Evolutionary conservation across 2,113 vertebrate genomes (phyloP).

Genomic region (Pachypanchax playfairii): DNA sequence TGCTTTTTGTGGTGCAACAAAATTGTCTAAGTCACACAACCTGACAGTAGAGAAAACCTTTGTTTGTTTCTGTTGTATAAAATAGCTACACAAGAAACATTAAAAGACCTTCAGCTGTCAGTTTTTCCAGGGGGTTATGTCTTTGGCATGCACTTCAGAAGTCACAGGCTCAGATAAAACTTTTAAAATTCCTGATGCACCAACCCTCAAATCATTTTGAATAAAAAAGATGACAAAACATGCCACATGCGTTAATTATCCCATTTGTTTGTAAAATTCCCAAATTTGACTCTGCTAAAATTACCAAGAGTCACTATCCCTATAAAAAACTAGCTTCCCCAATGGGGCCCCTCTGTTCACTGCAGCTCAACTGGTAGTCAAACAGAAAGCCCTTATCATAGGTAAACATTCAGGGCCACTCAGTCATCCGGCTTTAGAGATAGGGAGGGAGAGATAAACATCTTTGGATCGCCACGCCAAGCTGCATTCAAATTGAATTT

Average conservation of each 20-base stretch:
- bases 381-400: constrained; percentile 71
- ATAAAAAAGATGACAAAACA: background rate
- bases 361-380: constrained; percentile 60
- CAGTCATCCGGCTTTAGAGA: constrained; percentile 61
- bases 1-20: too few relatives aligned
- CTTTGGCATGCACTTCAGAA: background rate
- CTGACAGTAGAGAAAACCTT: too few relatives aligned
- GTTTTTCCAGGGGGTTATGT: too few relatives aligned
- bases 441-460: constrained; percentile 65
- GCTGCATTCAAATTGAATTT: constrained; percentile 71
- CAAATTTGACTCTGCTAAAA: constrained; percentile 1
- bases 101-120: too few relatives aligned
- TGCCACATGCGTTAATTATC: constrained; percentile 1
- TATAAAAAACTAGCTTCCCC: constrained; percentile 38
- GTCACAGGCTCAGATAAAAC: background rate
- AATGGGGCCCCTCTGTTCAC: constrained; percentile 49
- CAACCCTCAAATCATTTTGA: background rate
- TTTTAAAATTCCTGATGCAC: background rate
- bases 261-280: constrained; percentile 9
- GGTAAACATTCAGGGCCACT: constrained; percentile 70
- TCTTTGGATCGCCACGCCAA: constrained; percentile 55
- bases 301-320: constrained; percentile 29
- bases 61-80: too few relatives aligned
- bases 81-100: too few relatives aligned
- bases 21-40: too few relatives aligned